Percentiles rank a stretch among this genome's conserved stretches.
These are phyloP conservation scores for Tragulus kanchil DNA, from an alignment of 2,113 vertebrate genomes.

Conservation along the genomic window DNA sequence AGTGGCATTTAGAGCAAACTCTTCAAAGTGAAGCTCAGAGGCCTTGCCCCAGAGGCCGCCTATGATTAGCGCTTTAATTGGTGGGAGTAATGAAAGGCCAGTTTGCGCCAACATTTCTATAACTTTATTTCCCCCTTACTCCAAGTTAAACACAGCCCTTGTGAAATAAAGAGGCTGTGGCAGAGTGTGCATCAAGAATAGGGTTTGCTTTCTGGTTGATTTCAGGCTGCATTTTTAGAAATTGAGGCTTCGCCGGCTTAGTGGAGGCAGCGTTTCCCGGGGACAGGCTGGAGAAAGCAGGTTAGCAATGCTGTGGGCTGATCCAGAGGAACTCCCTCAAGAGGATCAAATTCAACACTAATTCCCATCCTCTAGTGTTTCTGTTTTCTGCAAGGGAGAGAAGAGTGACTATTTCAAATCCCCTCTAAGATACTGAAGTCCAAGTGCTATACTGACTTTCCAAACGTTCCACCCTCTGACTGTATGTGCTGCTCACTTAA, in stretches of 20 bases:
- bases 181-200: background rate
- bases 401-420: background rate
- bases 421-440: background rate
- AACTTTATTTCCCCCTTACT: background rate
- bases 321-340: slow-evolving; percentile 9
- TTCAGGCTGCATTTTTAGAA: slow-evolving; percentile 5
- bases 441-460: background rate
- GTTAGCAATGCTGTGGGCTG: too few relatives aligned
- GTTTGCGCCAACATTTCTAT: background rate
- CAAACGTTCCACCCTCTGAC: background rate
- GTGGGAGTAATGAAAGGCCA: background rate
- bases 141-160: slow-evolving; percentile 5
- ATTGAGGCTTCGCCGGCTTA: background rate
- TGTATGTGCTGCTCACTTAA: background rate
- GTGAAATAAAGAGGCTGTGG: background rate
- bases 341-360: background rate
- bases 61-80: background rate
- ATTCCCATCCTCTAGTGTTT: background rate
- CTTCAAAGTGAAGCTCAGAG: background rate
- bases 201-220: background rate
- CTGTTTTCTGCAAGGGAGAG: background rate
- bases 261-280: background rate
- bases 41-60: background rate
- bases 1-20: background rate
- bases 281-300: background rate